These are phyloP conservation scores for Coenonympha arcania DNA, from an alignment of 2,888 invertebrate genomes.

Conservation along the genomic window DNA sequence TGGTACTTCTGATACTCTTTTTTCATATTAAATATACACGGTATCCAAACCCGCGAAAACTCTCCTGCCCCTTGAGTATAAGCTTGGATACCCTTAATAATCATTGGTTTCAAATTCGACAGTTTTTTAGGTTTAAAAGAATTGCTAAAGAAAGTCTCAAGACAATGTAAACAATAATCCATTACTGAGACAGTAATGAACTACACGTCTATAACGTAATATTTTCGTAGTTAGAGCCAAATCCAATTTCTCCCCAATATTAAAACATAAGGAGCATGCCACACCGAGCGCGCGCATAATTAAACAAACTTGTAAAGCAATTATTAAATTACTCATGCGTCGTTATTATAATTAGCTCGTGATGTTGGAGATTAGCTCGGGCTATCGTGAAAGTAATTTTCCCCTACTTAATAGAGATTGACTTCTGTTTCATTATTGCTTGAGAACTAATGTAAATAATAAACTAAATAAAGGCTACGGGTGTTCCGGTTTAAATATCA, in stretches of 20 bases:
- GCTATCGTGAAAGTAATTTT: constrained; percentile 33
- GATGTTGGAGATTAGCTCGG: constrained; percentile 34
- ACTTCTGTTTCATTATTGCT: constrained; percentile 31
- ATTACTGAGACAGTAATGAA: not conserved
- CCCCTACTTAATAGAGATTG: constrained; percentile 29
- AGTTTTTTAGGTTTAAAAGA: too few relatives aligned
- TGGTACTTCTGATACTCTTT: too few relatives aligned
- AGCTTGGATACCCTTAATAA: too few relatives aligned
- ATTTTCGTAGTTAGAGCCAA: not conserved
- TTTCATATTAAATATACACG: too few relatives aligned
- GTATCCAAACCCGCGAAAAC: too few relatives aligned
- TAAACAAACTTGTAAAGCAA: constrained; percentile 32
- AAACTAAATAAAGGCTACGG: not conserved
- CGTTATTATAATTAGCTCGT: constrained; percentile 39
- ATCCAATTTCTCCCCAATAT: constrained; percentile 18
- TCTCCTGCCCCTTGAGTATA: too few relatives aligned
- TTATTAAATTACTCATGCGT: constrained; percentile 36
- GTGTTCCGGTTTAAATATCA: not conserved
- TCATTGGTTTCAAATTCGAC: too few relatives aligned
- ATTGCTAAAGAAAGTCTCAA: not conserved
- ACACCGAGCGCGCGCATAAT: constrained; percentile 21
- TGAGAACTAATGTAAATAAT: constrained; percentile 12
- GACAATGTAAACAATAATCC: not conserved
- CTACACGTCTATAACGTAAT: not conserved
- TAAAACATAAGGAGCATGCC: constrained; percentile 19